Percentiles rank a stretch among this genome's conserved stretches.
These are phyloP conservation scores for Andrena marginata DNA, from an alignment of 2,888 invertebrate species.

Conservation along the genomic window DNA sequence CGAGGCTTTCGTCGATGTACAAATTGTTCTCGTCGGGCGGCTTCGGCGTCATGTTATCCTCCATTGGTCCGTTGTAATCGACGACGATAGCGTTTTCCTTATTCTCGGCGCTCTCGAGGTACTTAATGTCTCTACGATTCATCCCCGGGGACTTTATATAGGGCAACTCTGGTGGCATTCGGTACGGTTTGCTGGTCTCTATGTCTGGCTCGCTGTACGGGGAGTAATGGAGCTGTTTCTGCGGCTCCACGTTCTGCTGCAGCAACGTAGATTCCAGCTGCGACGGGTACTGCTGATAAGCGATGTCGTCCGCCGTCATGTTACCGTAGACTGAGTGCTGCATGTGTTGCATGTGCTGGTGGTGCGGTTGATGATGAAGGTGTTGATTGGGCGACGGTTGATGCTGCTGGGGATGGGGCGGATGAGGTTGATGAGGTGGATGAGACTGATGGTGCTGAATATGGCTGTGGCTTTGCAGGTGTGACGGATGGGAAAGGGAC, in stretches of 20 bases:
- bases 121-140: slow-evolving; percentile 83
- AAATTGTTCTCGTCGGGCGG: slow-evolving; percentile 75
- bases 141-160: slow-evolving; percentile 83
- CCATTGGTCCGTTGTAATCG: slow-evolving; percentile 78
- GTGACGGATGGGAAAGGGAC: slow-evolving; percentile 62
- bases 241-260: slow-evolving; percentile 73
- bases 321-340: slow-evolving; percentile 75
- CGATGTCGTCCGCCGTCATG: slow-evolving; percentile 70
- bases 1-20: slow-evolving; percentile 81
- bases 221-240: slow-evolving; percentile 78
- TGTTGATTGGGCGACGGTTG: slow-evolving; percentile 66
- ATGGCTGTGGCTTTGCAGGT: slow-evolving; percentile 65
- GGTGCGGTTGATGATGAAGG: slow-evolving; percentile 66
- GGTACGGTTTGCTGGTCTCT: slow-evolving; percentile 78
- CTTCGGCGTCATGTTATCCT: slow-evolving; percentile 75
- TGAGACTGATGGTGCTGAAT: slow-evolving; percentile 79
- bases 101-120: slow-evolving; percentile 81
- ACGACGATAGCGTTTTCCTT: slow-evolving; percentile 81
- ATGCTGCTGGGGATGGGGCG: slow-evolving; percentile 60
- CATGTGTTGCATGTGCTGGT: slow-evolving; percentile 70
- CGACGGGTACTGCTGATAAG: slow-evolving; percentile 74
- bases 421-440: slow-evolving; percentile 64
- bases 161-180: slow-evolving; percentile 81
- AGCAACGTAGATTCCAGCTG: slow-evolving; percentile 68
- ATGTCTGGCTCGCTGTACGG: slow-evolving; percentile 76